Evolutionary conservation across 2,888 invertebrate genomes (phyloP).

Genomic region (Drosophila kuntzei): DNA sequence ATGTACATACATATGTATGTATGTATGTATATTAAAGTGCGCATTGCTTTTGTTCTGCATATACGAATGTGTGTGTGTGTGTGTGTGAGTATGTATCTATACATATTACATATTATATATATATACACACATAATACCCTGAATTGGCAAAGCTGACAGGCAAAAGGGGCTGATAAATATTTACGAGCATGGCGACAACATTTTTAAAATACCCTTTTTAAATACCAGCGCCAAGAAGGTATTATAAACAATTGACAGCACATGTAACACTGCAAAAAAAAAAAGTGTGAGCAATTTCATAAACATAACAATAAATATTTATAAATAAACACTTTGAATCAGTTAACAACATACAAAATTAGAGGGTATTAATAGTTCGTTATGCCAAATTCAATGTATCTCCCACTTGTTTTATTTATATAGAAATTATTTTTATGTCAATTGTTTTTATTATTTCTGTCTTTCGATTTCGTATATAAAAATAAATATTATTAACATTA

Average conservation of each 20-base stretch:
- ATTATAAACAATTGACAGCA: background rate
- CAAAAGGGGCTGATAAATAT: slow-evolving; percentile 51
- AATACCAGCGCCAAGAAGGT: background rate
- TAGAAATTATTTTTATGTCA: background rate
- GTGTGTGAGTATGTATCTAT: slow-evolving; percentile 1
- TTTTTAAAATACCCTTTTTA: slow-evolving; percentile 3
- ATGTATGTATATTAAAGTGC: slow-evolving; percentile 48
- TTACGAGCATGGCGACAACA: slow-evolving; percentile 35
- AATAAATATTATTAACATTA: slow-evolving; percentile 5
- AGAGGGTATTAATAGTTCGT: background rate
- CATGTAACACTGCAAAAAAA: background rate
- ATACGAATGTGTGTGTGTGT: slow-evolving; percentile 1
- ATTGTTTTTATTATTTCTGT: background rate
- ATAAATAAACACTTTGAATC: too few relatives aligned
- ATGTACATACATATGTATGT: background rate
- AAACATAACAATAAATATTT: background rate
- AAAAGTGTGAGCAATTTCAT: background rate
- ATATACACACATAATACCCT: slow-evolving; percentile 8
- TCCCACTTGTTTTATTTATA: background rate
- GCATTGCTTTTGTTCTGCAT: slow-evolving; percentile 47
- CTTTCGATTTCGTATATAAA: slow-evolving; percentile 2
- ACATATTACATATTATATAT: background rate
- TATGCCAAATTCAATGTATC: background rate
- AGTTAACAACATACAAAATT: background rate
- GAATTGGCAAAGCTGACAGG: slow-evolving; percentile 10